These are phyloP conservation scores for Phataginus tetradactyla DNA, from an alignment of 2,797 vertebrate genomes.

Conservation along the genomic window DNA sequence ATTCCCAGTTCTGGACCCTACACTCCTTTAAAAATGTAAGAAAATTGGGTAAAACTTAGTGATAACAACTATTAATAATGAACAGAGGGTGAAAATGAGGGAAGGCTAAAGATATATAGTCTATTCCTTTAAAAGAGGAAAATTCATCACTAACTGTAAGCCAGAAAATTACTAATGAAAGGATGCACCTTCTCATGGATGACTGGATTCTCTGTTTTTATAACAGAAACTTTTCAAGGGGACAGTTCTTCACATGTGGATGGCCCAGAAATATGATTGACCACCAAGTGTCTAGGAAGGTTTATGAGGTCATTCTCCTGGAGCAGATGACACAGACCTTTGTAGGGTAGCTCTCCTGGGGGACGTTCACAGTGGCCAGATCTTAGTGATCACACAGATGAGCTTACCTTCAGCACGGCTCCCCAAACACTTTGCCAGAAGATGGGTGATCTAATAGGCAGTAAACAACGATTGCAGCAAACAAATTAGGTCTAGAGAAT, in stretches of 20 bases:
- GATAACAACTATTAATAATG: background rate
- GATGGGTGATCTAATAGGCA: background rate
- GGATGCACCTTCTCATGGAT: background rate
- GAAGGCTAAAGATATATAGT: background rate
- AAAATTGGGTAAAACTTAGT: background rate
- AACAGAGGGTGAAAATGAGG: background rate
- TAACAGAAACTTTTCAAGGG: background rate
- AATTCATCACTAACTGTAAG: background rate
- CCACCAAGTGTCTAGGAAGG: background rate
- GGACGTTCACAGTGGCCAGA: background rate
- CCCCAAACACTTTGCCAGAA: background rate
- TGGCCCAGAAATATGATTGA: background rate
- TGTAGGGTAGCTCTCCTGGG: background rate
- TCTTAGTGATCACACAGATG: background rate
- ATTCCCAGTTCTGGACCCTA: background rate
- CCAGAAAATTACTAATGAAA: background rate
- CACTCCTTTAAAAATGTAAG: background rate
- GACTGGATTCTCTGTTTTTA: background rate
- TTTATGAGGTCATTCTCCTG: background rate
- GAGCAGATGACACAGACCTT: background rate
- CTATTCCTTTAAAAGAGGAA: background rate
- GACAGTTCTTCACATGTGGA: background rate
- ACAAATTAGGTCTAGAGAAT: background rate
- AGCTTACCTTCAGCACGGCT: background rate
- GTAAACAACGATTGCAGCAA: background rate